Evolutionary conservation across 1,140 invertebrate species (phyloP).

Genomic region (Drosophila ficusphila): DNA sequence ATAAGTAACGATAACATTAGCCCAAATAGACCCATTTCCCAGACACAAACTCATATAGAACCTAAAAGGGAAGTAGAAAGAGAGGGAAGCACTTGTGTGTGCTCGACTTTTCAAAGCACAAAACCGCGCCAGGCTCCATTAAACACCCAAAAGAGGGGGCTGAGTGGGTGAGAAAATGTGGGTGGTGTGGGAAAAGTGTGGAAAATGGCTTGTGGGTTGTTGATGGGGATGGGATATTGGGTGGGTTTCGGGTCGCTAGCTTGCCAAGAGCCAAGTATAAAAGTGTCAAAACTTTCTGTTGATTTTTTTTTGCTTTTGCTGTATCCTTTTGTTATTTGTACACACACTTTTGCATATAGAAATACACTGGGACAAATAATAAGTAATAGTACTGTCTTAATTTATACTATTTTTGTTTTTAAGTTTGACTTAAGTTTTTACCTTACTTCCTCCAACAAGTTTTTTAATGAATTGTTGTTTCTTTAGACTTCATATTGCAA

Average conservation of each 20-base stretch:
- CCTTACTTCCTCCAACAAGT: not conserved
- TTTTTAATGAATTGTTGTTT: too few relatives aligned
- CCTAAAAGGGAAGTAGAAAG: conserved; percentile 6
- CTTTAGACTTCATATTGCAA: too few relatives aligned
- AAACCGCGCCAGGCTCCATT: conserved; percentile 72
- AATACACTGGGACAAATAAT: not conserved
- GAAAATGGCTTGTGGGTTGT: conserved; percentile 10
- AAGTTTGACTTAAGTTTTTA: too few relatives aligned
- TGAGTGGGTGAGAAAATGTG: conserved; percentile 14
- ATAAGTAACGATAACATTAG: conserved; percentile 77
- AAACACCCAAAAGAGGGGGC: conserved; percentile 59
- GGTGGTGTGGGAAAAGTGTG: conserved; percentile 11
- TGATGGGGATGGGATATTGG: conserved; percentile 11
- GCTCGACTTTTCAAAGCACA: conserved; percentile 57
- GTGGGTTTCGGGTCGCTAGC: conserved; percentile 61
- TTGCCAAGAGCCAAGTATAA: conserved; percentile 72
- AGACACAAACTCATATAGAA: conserved; percentile 19
- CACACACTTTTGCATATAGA: conserved; percentile 26
- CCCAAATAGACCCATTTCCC: conserved; percentile 73
- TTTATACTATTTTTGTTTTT: too few relatives aligned
- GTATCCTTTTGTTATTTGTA: conserved; percentile 74
- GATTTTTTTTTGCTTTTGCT: conserved; percentile 64
- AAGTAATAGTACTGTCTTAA: too few relatives aligned
- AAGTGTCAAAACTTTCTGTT: conserved; percentile 81
- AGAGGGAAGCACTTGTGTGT: conserved; percentile 26